phyloP scores from a whole-genome alignment of 1,140 invertebrate species.

The Battus philenor region DNA sequence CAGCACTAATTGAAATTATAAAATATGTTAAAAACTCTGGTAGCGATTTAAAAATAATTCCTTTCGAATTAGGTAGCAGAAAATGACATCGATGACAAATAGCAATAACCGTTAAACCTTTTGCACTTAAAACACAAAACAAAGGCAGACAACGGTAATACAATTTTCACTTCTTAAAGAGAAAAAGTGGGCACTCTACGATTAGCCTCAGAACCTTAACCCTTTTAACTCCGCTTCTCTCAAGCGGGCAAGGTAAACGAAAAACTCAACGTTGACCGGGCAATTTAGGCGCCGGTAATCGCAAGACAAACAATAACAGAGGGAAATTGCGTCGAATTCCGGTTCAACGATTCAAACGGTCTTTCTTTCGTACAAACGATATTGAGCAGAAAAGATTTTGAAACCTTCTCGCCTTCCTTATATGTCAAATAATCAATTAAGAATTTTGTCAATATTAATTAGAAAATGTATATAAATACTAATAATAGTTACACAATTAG shows the following conservation, averaged over 20 bases:
- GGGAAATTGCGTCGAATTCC: conserved; percentile 66
- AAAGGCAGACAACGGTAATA: conserved; percentile 20
- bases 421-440: no score
- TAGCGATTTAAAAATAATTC: no score
- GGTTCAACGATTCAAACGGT: conserved; percentile 66
- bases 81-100: not conserved
- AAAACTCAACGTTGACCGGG: conserved; percentile 57
- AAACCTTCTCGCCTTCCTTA: conserved; percentile 14
- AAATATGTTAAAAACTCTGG: no score
- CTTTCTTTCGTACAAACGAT: conserved; percentile 45
- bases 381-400: conserved; percentile 59
- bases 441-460: no score
- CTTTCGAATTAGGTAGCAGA: no score
- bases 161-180: conserved; percentile 22
- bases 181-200: conserved; percentile 48
- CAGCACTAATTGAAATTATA: no score
- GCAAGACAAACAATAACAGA: conserved; percentile 64
- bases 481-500: no score
- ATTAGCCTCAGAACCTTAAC: conserved; percentile 52
- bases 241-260: conserved; percentile 49
- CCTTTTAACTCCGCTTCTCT: conserved; percentile 54
- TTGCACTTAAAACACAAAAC: conserved; percentile 29
- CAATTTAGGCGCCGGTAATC: conserved; percentile 62
- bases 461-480: no score
- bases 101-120: no score